Base-by-base conservation (phyloP, 2,797 vertebrate species). In the Mus minutoides region DNA sequence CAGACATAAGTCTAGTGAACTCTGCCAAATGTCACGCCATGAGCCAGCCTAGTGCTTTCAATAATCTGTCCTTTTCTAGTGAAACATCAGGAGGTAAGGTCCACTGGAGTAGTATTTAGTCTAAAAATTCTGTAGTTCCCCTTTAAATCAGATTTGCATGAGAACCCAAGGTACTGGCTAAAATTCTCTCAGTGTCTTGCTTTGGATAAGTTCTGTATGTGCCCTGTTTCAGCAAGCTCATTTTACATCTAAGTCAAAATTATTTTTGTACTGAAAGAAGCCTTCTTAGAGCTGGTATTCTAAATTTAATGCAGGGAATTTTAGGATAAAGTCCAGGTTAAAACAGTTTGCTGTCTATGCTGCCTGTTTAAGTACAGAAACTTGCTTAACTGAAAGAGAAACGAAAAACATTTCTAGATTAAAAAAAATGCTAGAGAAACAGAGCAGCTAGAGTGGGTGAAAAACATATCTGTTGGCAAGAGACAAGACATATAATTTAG, bases 341-440 rank as follows among this genome's bases (percentile, higher is more conserved):
- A 97, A 97, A 95, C 96, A 98, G 90, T 97, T 95, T 97, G 91
- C 83, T 96, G 58, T 86, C 90, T 94, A 88, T 97, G 91, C 84
- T 96, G 46, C 90, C 91, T 96, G 90, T 96, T 97, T 75, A 95
- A 94, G 94, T 86, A 34, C 16, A 95, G 75, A 92, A 75, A 31
- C 71, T 94, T 62, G 56, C 46, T 96, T 96, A 84, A 88, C n/a
- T 96, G 84, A 58, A 91, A 95, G 77, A 96, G 95, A 95, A 97
- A 92, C 76, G 84, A 73, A 97, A 97, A 97, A 94, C 31, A 90
- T 83, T 92, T 97, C 94, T 95, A 60, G 43, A 90, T 94, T 4
- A 3, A 85, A 56, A 77, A 94, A 97, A 80, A 91, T 31, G 6
- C 29, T 96, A 43, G 62, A 90, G 78, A 95, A 96, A 22, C 43